Conservation (phyloP, 1,140 invertebrate genomes). For the Trichonephila inaurata region DNA sequence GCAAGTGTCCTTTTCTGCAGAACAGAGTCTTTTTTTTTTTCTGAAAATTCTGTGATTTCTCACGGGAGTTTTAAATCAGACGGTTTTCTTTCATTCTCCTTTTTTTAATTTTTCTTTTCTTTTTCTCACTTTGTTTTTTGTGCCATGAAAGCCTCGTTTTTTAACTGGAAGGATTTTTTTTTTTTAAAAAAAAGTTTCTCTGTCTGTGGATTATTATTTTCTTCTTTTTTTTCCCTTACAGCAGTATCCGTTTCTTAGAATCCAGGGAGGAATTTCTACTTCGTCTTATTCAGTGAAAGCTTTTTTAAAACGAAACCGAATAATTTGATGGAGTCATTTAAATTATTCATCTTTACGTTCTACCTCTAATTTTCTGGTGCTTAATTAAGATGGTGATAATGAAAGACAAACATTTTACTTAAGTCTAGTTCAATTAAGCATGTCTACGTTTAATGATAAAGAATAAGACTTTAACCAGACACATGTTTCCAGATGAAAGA, state of each 20-base stretch:
- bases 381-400: too few relatives aligned
- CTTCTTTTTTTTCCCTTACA: neutral
- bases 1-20: neutral
- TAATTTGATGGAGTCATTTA: neutral
- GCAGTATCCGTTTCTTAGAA: neutral
- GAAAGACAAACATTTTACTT: too few relatives aligned
- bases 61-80: slow-evolving; percentile 30
- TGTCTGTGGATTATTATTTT: neutral
- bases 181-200: neutral
- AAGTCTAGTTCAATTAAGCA: too few relatives aligned
- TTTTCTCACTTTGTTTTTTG: neutral
- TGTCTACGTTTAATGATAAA: too few relatives aligned
- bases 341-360: too few relatives aligned
- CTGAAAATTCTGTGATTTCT: slow-evolving; percentile 26
- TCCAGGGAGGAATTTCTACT: neutral
- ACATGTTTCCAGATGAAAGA: too few relatives aligned
- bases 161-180: neutral
- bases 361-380: too few relatives aligned
- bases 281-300: neutral
- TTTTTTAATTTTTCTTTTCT: neutral
- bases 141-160: neutral
- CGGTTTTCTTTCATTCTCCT: neutral
- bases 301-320: neutral
- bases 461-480: too few relatives aligned
- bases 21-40: neutral